Evolutionary conservation across 2,113 vertebrate genomes (phyloP).

Genomic region (Hippocampus abdominalis): DNA sequence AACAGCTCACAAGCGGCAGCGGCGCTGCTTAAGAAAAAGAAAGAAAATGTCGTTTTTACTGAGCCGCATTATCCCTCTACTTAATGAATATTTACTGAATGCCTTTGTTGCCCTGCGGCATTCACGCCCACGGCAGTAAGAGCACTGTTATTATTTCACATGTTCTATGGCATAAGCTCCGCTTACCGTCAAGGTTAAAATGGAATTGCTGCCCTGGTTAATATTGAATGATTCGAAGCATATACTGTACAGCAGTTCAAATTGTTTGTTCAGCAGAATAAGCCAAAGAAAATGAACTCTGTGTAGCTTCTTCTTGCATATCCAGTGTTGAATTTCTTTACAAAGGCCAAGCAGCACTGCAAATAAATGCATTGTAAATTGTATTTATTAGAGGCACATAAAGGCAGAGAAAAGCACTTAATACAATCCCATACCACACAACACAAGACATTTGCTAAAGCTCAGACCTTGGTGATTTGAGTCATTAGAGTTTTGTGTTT

Average conservation of each 20-base stretch:
- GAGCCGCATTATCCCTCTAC: background rate
- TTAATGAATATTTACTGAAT: slow-evolving; percentile 3
- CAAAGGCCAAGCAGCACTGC: background rate
- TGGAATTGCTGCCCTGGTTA: background rate
- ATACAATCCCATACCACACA: background rate
- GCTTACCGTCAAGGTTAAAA: background rate
- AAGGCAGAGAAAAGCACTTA: too few species aligned
- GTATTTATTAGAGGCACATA: too few species aligned
- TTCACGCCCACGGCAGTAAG: background rate
- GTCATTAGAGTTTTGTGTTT: too few species aligned
- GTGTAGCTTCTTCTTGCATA: background rate
- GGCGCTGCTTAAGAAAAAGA: background rate
- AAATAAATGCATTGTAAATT: background rate
- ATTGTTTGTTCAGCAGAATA: background rate
- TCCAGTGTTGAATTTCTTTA: background rate
- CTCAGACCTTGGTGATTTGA: too few species aligned
- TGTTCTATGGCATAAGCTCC: background rate
- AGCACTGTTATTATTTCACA: background rate
- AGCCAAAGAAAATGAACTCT: background rate
- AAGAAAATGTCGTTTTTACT: background rate
- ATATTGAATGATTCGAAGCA: background rate
- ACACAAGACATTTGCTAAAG: background rate
- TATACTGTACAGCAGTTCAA: background rate
- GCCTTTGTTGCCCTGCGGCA: slow-evolving; percentile 1
- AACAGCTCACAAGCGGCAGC: background rate